These are phyloP conservation scores for Hypena proboscidalis DNA, from an alignment of 2,888 invertebrate genomes.

Conservation along the genomic window DNA sequence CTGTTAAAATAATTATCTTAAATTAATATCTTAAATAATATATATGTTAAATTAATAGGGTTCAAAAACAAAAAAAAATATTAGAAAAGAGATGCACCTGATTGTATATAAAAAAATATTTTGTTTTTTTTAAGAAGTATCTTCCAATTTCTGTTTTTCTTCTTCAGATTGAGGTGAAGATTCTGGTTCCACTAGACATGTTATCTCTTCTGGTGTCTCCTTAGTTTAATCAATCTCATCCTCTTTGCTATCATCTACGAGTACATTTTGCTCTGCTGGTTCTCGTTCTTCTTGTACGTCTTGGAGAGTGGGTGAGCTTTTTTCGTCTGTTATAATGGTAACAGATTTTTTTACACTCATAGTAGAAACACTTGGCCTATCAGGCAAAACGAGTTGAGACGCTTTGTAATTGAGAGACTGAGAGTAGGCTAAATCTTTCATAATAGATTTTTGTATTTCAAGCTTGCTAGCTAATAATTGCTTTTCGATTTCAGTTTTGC, in stretches of 20 bases:
- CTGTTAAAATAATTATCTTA: no score
- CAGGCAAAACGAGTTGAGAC: not conserved
- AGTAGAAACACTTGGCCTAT: not conserved
- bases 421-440: constrained; percentile 18
- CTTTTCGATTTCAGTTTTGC: constrained; percentile 15
- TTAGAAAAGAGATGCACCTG: no score
- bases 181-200: not conserved
- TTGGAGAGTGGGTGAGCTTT: no score
- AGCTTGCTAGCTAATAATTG: constrained; percentile 32
- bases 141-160: no score
- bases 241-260: not conserved
- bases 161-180: not conserved
- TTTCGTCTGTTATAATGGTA: constrained; percentile 2
- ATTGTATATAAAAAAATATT: no score
- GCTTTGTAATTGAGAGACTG: constrained; percentile 1
- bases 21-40: no score
- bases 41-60: no score
- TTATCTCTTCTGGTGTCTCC: no score
- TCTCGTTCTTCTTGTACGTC: constrained; percentile 5
- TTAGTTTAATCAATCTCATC: constrained; percentile 6
- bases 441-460: constrained; percentile 29
- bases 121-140: no score
- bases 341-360: constrained; percentile 7
- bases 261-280: constrained; percentile 7
- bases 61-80: no score